These are phyloP conservation scores for Macaria liturata DNA, from an alignment of 2,888 invertebrate species.

Conservation along the genomic window DNA sequence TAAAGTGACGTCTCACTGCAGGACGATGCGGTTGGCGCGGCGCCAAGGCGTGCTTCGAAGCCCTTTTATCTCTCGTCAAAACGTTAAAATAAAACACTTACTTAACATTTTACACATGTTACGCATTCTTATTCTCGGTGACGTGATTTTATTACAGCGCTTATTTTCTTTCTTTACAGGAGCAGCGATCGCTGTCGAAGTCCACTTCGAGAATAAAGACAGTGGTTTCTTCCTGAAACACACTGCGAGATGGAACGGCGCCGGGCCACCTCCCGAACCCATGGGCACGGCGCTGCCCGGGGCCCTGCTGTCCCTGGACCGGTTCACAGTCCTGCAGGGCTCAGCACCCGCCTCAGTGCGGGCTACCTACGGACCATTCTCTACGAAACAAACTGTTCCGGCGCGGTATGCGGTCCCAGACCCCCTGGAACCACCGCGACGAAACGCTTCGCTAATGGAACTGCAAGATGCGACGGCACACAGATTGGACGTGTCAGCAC, in stretches of 20 bases:
- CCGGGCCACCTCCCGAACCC: constrained; percentile 73
- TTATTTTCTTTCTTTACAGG: constrained; percentile 82
- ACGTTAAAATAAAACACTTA: constrained; percentile 64
- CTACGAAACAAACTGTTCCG: constrained; percentile 96
- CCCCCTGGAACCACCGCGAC: constrained; percentile 85
- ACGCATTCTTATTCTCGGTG: constrained; percentile 44
- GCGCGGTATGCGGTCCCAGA: constrained; percentile 95
- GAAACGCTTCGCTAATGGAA: constrained; percentile 83
- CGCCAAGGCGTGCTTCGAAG: constrained; percentile 62
- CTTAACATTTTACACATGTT: constrained; percentile 62
- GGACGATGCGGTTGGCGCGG: constrained; percentile 61
- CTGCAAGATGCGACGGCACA: constrained; percentile 87
- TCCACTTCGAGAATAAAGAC: constrained; percentile 95
- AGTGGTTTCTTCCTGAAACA: constrained; percentile 95
- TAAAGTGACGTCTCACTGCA: constrained; percentile 53
- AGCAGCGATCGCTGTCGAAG: constrained; percentile 89
- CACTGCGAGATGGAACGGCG: constrained; percentile 87
- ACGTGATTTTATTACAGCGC: constrained; percentile 44
- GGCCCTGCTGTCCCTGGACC: constrained; percentile 91
- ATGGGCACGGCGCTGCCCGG: constrained; percentile 82
- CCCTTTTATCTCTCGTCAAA: constrained; percentile 67
- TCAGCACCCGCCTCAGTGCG: constrained; percentile 95
- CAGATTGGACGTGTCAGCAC: constrained; percentile 95
- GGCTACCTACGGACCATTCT: constrained; percentile 97
- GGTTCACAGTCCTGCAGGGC: constrained; percentile 95